These are phyloP conservation scores for Gopherus evgoodei DNA, from an alignment of 2,113 vertebrate species.

Conservation along the genomic window DNA sequence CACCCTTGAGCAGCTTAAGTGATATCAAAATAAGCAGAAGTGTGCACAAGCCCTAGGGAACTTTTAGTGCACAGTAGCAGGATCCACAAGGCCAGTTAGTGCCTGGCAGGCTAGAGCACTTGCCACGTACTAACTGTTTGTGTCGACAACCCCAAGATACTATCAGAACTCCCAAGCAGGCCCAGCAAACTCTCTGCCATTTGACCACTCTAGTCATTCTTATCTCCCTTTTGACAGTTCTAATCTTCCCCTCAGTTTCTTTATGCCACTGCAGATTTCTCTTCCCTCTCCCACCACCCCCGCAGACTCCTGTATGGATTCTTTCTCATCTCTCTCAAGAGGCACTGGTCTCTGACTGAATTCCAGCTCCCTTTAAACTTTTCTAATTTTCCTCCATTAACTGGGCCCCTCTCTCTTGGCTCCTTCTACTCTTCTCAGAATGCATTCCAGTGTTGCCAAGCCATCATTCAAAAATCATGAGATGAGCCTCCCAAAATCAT, in stretches of 20 bases:
- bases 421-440: neutral
- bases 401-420: neutral
- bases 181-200: neutral
- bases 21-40: too few species aligned
- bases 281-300: neutral
- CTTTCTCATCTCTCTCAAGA: neutral
- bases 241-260: neutral
- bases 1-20: too few species aligned
- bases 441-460: neutral
- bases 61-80: neutral
- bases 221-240: neutral
- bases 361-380: neutral
- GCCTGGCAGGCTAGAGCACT: neutral
- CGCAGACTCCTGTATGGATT: neutral
- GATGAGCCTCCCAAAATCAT: neutral
- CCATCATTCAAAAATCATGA: neutral
- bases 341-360: neutral
- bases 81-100: neutral
- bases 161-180: neutral
- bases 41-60: neutral
- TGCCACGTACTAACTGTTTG: neutral
- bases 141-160: neutral
- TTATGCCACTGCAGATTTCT: neutral
- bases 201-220: neutral
- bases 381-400: neutral